Evolutionary conservation across 2,113 vertebrate genomes (phyloP), one percentile per base, ranked within the genome.

Genomic region (Suncus etruscus): DNA sequence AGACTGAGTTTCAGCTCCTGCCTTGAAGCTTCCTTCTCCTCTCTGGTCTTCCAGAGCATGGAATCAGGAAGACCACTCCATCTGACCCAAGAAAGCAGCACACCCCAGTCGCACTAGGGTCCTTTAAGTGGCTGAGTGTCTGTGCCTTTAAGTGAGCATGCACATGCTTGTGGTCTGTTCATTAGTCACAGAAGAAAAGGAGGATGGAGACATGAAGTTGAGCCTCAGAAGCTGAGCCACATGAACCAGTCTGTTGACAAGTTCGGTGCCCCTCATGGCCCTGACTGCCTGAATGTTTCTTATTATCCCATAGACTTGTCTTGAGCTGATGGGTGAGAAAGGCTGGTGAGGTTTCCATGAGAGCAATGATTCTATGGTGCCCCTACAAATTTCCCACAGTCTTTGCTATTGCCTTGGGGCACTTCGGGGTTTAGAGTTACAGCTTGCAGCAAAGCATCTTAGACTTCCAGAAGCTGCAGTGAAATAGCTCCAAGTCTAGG

Each of bases 321-420:
- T 95, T 84, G 77, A 63, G 88, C 29, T 16, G 50, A 69, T 32
- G 74, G 74, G 74, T 95, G 66, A 89, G 88, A 88, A 96, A 95
- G 63, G 47, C 90, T 86, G 58, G 68, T 83, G 79, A 86, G 95
- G 0, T 68, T 27, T 54, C 58, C 95, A 83, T 78, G 87, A 96
- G 78, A 74, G 85, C 66, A 6, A 1, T 82, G 95, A 87, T 22
- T 95, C 18, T 96, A 11, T 87, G 73, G 3, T 84, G 84, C 94
- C 82, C 45, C 72, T 29, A 25, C 87, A 48, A 14, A 78, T 94
- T 97, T 96, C 89, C 94, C 88, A 94, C 87, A 91, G 74, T 18
- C 89, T 92, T 73, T 65, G 94, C 92, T 94, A 94, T 85, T 90
- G 92, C 39, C 75, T 90, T 31, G 7, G 92, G 86, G 89, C 78